Base-by-base conservation (phyloP, 2,888 invertebrate genomes). In the Neria commutata region DNA sequence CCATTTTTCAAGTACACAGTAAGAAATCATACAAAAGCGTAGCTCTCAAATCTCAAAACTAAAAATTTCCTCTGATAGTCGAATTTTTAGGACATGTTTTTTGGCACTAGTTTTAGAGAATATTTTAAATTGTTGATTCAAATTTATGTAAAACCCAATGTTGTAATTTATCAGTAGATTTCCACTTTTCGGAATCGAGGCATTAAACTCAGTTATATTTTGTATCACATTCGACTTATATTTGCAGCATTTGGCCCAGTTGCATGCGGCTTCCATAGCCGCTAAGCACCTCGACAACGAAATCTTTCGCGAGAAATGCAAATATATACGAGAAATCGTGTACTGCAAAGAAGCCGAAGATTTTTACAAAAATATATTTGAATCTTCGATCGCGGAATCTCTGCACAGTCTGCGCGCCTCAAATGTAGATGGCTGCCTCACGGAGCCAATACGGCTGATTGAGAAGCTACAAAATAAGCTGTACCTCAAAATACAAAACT, bases 261-360 rank as follows among this genome's bases (percentile, higher is more conserved):
- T 80, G 14, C 81, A 81, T 69, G 80, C 78, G 1, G 75, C 79
- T n/a, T 80, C 80, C 0, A 66, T 81, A 50, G 73, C 72, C 14
- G 76, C 78, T 10, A 75, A 78, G 60, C 69, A 74, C 5, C 58
- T 74, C 48, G 68, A 72, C 10, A 63, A 66, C 1, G 49, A 61
- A 2, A 56, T 61, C 14, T 81, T 79, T 61, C 61, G 62, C 0
- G 56, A 65, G 34, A 68, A 71, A 25, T 67, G 69, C 3, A 47
- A 68, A 2, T 67, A 72, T 10, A 70, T 81, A 10, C 64, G 59
- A 5, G 81, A 81, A 52, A 79, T 80, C 47, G 80, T 81, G 0
- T 81, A 80, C 59, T 76, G 76, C 51, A 61, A 70, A 6, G 76
- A 76, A 23, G 79, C 79, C 0, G 70, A 72, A 5, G 76, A 72